These are phyloP conservation scores for Amphibalanus amphitrite DNA, from an alignment of 1,140 invertebrate genomes.

Conservation along the genomic window DNA sequence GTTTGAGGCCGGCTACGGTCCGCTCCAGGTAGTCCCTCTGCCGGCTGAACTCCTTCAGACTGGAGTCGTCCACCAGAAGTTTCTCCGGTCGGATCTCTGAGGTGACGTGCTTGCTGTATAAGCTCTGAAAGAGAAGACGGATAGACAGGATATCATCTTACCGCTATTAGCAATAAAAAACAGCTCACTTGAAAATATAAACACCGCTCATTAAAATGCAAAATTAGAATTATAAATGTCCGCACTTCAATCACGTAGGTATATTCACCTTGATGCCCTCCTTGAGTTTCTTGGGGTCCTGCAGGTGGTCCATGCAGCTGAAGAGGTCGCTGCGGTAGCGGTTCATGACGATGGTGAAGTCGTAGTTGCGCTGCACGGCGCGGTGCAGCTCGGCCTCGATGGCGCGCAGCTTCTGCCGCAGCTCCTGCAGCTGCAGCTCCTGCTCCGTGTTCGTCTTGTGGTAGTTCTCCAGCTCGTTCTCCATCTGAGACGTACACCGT, in stretches of 20 bases:
- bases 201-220: too few relatives aligned
- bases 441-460: slow-evolving; percentile 42
- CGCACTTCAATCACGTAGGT: too few relatives aligned
- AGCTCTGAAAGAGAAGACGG: slow-evolving; percentile 30
- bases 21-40: slow-evolving; percentile 61
- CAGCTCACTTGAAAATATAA: too few relatives aligned
- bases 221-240: too few relatives aligned
- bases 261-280: slow-evolving; percentile 45
- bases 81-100: slow-evolving; percentile 35
- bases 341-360: slow-evolving; percentile 43
- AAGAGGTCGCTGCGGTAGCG: slow-evolving; percentile 61
- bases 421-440: slow-evolving; percentile 49
- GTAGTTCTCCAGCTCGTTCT: slow-evolving; percentile 46
- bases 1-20: slow-evolving; percentile 41
- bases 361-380: slow-evolving; percentile 34
- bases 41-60: slow-evolving; percentile 50
- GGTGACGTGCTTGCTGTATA: slow-evolving; percentile 58
- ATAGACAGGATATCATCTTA: too few relatives aligned
- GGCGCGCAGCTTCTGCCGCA: slow-evolving; percentile 52
- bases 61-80: slow-evolving; percentile 20
- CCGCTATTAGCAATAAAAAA: too few relatives aligned
- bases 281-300: slow-evolving; percentile 56
- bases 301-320: slow-evolving; percentile 49
- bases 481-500: slow-evolving; percentile 35
- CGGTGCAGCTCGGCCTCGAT: slow-evolving; percentile 45